Base-by-base conservation (phyloP, 2,113 vertebrate genomes). In the Neomonachus schauinslandi region DNA sequence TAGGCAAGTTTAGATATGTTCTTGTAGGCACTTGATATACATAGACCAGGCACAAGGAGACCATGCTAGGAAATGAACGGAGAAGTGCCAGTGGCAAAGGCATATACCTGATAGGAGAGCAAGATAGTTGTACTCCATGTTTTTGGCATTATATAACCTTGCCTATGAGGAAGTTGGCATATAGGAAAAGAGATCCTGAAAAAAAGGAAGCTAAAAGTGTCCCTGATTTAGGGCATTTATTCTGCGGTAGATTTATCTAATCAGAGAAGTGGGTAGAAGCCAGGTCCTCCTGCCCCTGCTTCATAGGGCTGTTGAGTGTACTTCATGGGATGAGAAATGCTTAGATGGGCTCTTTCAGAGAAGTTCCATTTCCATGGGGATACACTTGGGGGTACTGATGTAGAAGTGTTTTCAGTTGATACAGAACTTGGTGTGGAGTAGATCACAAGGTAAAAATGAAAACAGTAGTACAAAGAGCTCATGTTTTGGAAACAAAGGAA, bases 361-460 rank as follows among this genome's bases (percentile, higher is more conserved):
- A 79, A 65, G 42, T 95, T 79, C 8, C 33, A 10, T 76, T 92
- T 87, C 76, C 39, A 10, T 7, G 36, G 93, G 10, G 33, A 33
- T 36, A n/a, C 6, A 16, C 92, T 90, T 85, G 67, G 31, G n/a
- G 71, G 55, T 84, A 42, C 31, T 36, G 71, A 61, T 53, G 53
- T 59, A 67, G 89, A 88, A 42, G 18, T 81, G 28, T 85, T 96
- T 94, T 95, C 65, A 67, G 1, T n/a, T 72, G 85, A 42, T 33
- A 39, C 24, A 92, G 81, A 87, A 84, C 63, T 80, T 96, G 46
- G 53, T 61, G 6, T 67, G 63, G 19, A 36, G 49, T 33, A 49
- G 71, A 92, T 87, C 24, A 65, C 42, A 80, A 69, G 57, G 90
- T 94, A 89, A 96, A 97, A 79, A 94, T 31, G 77, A 93, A 95